Conservation (phyloP, 2,113 vertebrate species). For the Coptodon rendalli region DNA sequence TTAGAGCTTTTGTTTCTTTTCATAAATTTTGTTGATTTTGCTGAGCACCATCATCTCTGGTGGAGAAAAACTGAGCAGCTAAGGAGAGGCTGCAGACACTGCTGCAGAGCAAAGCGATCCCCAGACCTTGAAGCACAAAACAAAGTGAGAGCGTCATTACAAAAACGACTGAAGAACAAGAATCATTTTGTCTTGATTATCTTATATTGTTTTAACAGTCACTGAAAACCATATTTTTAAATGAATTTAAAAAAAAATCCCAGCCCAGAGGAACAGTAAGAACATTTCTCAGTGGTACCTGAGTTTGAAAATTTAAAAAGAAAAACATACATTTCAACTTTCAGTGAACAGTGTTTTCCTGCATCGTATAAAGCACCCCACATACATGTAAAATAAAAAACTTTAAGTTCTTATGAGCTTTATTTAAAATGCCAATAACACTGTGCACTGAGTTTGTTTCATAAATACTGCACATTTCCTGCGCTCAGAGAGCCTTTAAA, state of each 20-base stretch:
- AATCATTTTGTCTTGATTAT: not conserved
- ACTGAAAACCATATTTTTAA: not conserved
- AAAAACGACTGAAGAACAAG: not conserved
- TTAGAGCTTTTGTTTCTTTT: not conserved
- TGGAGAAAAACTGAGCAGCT: not conserved
- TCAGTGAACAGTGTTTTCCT: fast-evolving
- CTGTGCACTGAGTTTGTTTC: not conserved
- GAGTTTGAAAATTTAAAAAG: not conserved
- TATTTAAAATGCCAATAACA: not conserved
- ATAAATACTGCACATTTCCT: not conserved
- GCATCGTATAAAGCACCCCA: no score
- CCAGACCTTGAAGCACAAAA: not conserved
- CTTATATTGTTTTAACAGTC: not conserved
- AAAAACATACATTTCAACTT: not conserved
- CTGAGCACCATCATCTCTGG: not conserved
- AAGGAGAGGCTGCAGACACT: not conserved
- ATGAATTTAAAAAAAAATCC: not conserved
- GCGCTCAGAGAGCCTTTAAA: not conserved
- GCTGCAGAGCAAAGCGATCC: not conserved
- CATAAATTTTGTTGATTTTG: not conserved
- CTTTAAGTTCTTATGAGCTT: not conserved
- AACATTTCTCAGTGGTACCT: not conserved
- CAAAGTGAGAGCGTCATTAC: not conserved
- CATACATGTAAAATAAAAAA: not conserved
- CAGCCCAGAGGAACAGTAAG: not conserved